Evolutionary conservation across 1,140 invertebrate species (phyloP).

Genomic region (Drosophila albomicans): DNA sequence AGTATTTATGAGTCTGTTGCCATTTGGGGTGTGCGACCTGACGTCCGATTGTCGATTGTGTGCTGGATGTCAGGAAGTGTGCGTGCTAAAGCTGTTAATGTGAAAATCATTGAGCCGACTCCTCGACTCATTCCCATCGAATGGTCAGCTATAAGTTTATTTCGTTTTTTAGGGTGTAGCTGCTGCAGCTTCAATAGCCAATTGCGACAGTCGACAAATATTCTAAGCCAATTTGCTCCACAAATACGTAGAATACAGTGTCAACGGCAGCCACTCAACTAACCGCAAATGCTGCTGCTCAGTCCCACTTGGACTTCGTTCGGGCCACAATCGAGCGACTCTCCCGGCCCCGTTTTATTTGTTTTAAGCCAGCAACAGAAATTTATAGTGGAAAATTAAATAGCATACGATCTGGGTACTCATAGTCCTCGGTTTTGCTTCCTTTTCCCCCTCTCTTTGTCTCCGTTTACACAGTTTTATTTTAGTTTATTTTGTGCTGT

Average conservation of each 20-base stretch:
- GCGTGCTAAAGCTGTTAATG: conserved; percentile 69
- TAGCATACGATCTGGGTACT: conserved; percentile 42
- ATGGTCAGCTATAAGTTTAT: conserved; percentile 48
- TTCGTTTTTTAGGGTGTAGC: background rate
- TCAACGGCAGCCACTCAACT: conserved; percentile 47
- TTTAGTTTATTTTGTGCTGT: conserved; percentile 53
- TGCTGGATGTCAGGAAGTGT: conserved; percentile 44
- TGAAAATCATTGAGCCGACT: conserved; percentile 57
- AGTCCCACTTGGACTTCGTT: background rate
- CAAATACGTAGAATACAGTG: conserved; percentile 39
- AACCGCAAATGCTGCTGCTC: conserved; percentile 64
- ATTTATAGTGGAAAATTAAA: conserved; percentile 77
- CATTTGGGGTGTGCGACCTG: conserved; percentile 2
- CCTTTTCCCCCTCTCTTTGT: background rate
- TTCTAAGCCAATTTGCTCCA: conserved; percentile 63
- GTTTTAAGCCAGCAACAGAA: conserved; percentile 54
- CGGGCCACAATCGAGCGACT: background rate
- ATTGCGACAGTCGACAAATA: conserved; percentile 41
- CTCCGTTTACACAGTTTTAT: conserved; percentile 50
- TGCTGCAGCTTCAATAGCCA: conserved; percentile 54
- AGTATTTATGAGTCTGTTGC: conserved; percentile 57
- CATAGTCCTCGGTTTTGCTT: background rate
- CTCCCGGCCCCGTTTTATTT: conserved; percentile 45
- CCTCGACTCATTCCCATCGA: conserved; percentile 26
- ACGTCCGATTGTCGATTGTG: conserved; percentile 4